Percentiles rank a stretch among this genome's conserved stretches.
phyloP scores from a whole-genome alignment of 2,797 vertebrate species.

The Cottoperca gobio region DNA sequence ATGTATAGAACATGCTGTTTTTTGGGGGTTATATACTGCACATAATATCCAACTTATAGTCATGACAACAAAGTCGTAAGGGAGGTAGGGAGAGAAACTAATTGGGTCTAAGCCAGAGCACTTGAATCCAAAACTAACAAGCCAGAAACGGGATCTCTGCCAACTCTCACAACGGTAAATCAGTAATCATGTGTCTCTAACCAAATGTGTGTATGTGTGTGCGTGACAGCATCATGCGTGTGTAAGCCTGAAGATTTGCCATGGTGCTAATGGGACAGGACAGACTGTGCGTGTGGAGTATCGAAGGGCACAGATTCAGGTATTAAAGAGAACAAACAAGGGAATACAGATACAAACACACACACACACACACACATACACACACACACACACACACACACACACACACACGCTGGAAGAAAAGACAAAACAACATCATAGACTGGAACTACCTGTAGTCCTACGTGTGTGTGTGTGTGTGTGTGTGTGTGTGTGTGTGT shows the following conservation, averaged over 20 bases:
- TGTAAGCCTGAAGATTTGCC: constrained; percentile 22
- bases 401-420: too few relatives aligned
- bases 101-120: constrained; percentile 63
- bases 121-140: constrained; percentile 64
- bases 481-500: background rate
- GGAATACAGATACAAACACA: constrained; percentile 2
- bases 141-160: constrained; percentile 54
- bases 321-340: constrained; percentile 29
- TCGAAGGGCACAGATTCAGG: constrained; percentile 16
- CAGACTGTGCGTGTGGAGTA: constrained; percentile 10
- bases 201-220: constrained; percentile 26
- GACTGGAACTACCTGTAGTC: constrained; percentile 6
- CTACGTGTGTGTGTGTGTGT: background rate
- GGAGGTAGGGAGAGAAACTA: constrained; percentile 43
- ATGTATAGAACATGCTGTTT: background rate
- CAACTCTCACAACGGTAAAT: constrained; percentile 47
- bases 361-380: constrained; percentile 1
- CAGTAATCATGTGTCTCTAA: constrained; percentile 52
- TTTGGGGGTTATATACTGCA: background rate
- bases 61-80: constrained; percentile 30
- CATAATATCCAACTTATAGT: constrained; percentile 12
- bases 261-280: constrained; percentile 36
- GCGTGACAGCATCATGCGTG: background rate
- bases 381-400: too few relatives aligned
- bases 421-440: background rate